These are phyloP conservation scores for Melanostoma mellinum DNA, from an alignment of 2,888 invertebrate species.

Conservation along the genomic window DNA sequence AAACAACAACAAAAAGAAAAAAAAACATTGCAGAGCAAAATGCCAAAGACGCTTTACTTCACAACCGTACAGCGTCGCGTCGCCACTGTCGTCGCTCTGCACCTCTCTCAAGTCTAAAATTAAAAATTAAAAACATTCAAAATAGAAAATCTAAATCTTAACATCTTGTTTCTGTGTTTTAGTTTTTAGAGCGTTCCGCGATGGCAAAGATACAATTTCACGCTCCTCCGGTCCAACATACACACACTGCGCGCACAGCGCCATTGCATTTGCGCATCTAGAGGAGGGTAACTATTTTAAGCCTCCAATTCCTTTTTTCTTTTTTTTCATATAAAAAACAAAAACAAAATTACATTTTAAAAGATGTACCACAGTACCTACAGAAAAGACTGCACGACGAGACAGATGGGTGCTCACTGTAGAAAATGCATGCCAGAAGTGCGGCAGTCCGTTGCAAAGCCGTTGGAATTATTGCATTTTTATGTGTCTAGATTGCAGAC, in stretches of 20 bases:
- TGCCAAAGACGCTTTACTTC: slow-evolving; percentile 10
- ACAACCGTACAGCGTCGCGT: not conserved
- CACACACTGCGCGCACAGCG: slow-evolving; percentile 27
- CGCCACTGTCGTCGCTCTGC: slow-evolving; percentile 23
- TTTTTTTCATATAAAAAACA: not conserved
- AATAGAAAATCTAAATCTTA: slow-evolving; percentile 66
- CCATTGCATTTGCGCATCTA: slow-evolving; percentile 26
- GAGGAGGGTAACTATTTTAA: slow-evolving; percentile 53
- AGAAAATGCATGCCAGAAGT: slow-evolving; percentile 57
- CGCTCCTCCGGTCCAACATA: slow-evolving; percentile 19
- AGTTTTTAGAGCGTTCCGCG: slow-evolving; percentile 31
- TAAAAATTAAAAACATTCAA: slow-evolving; percentile 42
- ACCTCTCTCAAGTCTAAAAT: slow-evolving; percentile 60
- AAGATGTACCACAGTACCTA: slow-evolving; percentile 11
- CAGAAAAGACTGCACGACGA: slow-evolving; percentile 22
- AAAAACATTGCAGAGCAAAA: slow-evolving; percentile 4
- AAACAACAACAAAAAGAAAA: not conserved
- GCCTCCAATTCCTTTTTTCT: not conserved
- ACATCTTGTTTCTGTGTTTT: slow-evolving; percentile 48
- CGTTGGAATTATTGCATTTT: slow-evolving; percentile 71
- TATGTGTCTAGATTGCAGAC: slow-evolving; percentile 71
- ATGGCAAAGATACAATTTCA: slow-evolving; percentile 65
- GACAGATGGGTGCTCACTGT: slow-evolving; percentile 55
- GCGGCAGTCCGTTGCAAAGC: slow-evolving; percentile 56
- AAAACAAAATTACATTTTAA: slow-evolving; percentile 7